Base-by-base conservation (phyloP, 2,888 invertebrate species). In the Linnaemya vulpina region DNA sequence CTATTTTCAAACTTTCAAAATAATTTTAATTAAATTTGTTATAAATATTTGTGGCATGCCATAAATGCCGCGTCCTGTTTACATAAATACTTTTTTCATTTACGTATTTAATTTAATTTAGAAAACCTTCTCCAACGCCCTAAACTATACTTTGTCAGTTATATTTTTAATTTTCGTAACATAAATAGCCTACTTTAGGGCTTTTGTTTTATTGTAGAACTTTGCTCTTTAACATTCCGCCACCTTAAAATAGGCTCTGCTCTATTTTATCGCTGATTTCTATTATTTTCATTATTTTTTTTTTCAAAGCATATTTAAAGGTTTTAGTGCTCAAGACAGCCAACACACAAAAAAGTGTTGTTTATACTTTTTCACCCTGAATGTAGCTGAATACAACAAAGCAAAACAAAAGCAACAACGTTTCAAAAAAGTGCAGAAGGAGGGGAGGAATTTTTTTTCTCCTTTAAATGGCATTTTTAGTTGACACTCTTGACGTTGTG, bases 401-500 rank as follows among this genome's bases (percentile, higher is more conserved):
- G 30, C 43, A 43, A 58, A 71, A 58, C 46, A 73, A 46, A 20
- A 70, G 30, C 65, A 58, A 60, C 38, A 51, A 67, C 46, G 60
- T 40, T 51, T 62, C 17, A 22, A 74, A 49, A 55, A 58, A 55
- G 55, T 70, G 38, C 43, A 60, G 17, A 51, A 53, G 53, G 49
- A 17, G 22, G 20, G 11, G 22, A 20, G 51, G 17, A 51, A 63
- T 49, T 15, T 30, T 40, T 46, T 40, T 30, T n/a, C n/a, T 38
- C 22, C 22, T 75, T 67, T 63, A 74, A 77, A 74, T 78, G 83
- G 73, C 75, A 82, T 79, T 85, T 85, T 81, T 85, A 74, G 85
- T 49, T 85, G 87, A 86, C 79, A 85, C 83, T 86, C 83, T 86
- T 75, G 83, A 86, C 78, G 84, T 82, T 86, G 84, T 78, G 86